Evolutionary conservation across 2,888 invertebrate species (phyloP).

Genomic region (Drosophila pseudotakahashii): DNA sequence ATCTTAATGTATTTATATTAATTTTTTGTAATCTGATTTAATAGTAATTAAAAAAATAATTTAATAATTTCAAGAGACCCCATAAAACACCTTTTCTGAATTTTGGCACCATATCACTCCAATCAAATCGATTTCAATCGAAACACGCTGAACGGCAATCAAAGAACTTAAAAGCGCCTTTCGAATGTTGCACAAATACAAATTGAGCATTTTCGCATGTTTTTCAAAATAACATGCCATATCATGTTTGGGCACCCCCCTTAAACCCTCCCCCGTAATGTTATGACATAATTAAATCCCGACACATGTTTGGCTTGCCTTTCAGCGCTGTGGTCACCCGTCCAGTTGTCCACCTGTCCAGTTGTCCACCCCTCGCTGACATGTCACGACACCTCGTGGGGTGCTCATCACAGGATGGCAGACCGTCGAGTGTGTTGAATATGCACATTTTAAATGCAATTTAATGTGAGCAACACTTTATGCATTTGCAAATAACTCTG

Average conservation of each 20-base stretch:
- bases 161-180: slow-evolving; percentile 45
- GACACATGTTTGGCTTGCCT: slow-evolving; percentile 43
- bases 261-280: slow-evolving; percentile 16
- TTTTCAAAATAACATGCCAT: slow-evolving; percentile 35
- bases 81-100: too few species aligned
- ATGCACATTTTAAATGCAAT: slow-evolving; percentile 43
- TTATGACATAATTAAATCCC: slow-evolving; percentile 53
- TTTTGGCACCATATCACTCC: neutral
- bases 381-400: slow-evolving; percentile 43
- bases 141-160: slow-evolving; percentile 4
- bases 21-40: too few species aligned
- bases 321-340: slow-evolving; percentile 26
- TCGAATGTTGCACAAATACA: slow-evolving; percentile 41
- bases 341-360: slow-evolving; percentile 11
- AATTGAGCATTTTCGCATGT: slow-evolving; percentile 42
- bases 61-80: too few species aligned
- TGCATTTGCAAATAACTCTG: neutral
- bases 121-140: slow-evolving; percentile 2
- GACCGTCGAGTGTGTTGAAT: neutral
- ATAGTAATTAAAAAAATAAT: too few species aligned
- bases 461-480: slow-evolving; percentile 31
- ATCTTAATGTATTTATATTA: too few species aligned
- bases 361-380: slow-evolving; percentile 27
- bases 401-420: slow-evolving; percentile 4
- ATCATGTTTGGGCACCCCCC: slow-evolving; percentile 22